Percentiles rank a stretch among this genome's conserved stretches.
phyloP scores from a whole-genome alignment of 2,888 invertebrate species.

The Oscheius myriophilus region DNA sequence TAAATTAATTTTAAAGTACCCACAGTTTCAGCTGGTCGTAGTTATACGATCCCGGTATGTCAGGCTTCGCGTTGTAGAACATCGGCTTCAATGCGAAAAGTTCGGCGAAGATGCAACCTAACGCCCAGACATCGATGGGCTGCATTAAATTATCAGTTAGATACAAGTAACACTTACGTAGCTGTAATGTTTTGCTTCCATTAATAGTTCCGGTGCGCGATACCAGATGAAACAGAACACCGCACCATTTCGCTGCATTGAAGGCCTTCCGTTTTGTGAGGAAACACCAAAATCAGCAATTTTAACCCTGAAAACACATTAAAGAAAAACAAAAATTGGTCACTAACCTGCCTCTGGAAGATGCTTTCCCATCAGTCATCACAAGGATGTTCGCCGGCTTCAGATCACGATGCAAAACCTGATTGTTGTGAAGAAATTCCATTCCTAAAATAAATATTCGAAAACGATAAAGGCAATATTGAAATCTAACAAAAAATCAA shows the following conservation, averaged over 20 bases:
- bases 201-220: constrained; percentile 85
- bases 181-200: constrained; percentile 66
- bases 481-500: no score
- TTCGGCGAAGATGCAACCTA: constrained; percentile 92
- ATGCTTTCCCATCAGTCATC: constrained; percentile 91
- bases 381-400: constrained; percentile 95
- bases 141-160: constrained; percentile 24
- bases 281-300: constrained; percentile 88
- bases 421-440: constrained; percentile 97
- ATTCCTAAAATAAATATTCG: constrained; percentile 75
- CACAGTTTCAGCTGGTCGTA: constrained; percentile 82
- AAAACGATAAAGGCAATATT: no score
- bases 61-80: constrained; percentile 97
- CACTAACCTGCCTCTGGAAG: constrained; percentile 82
- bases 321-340: not conserved
- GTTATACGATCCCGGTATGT: constrained; percentile 98
- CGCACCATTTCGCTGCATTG: no score
- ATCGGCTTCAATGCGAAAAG: constrained; percentile 98
- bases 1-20: no score
- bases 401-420: constrained; percentile 90
- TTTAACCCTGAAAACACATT: constrained; percentile 56
- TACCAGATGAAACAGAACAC: constrained; percentile 99
- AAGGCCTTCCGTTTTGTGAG: no score
- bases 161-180: not conserved
- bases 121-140: constrained; percentile 71